phyloP scores from a whole-genome alignment of 30 jellyfish, hydroid and myxozoan genomes.

The Sanderia malayensis region DNA sequence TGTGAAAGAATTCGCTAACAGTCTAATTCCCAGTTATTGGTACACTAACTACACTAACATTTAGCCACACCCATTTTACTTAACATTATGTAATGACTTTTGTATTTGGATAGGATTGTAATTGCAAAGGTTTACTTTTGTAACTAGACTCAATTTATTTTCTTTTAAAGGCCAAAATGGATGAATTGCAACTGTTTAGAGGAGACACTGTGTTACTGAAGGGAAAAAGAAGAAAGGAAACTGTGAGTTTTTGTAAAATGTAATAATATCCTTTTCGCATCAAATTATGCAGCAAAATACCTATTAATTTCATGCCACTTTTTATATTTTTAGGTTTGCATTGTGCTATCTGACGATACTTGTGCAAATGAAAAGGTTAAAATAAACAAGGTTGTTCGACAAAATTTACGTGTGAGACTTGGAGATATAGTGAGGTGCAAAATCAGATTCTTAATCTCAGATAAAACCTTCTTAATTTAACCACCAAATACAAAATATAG shows the following conservation, averaged over 20 bases:
- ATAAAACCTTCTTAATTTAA: conserved; percentile 2
- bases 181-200: conserved; percentile 93
- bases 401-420: conserved; percentile 91
- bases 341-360: conserved; percentile 90
- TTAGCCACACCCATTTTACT: no score
- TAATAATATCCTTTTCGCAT: no score
- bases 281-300: no score
- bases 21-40: no score
- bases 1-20: no score
- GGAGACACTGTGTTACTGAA: conserved; percentile 96
- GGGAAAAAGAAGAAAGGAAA: conserved; percentile 91
- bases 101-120: no score
- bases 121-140: no score
- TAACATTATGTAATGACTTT: no score
- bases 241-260: conserved; percentile 76
- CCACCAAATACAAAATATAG: no score
- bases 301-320: no score
- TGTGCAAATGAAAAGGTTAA: conserved; percentile 83
- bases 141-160: no score
- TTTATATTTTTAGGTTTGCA: conserved; percentile 88
- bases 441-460: neutral
- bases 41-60: no score
- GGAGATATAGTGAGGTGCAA: conserved; percentile 95
- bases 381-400: conserved; percentile 94
- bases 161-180: conserved; percentile 92